These are phyloP conservation scores for Cantharis rufa DNA, from an alignment of 2,888 invertebrate genomes.

Conservation along the genomic window DNA sequence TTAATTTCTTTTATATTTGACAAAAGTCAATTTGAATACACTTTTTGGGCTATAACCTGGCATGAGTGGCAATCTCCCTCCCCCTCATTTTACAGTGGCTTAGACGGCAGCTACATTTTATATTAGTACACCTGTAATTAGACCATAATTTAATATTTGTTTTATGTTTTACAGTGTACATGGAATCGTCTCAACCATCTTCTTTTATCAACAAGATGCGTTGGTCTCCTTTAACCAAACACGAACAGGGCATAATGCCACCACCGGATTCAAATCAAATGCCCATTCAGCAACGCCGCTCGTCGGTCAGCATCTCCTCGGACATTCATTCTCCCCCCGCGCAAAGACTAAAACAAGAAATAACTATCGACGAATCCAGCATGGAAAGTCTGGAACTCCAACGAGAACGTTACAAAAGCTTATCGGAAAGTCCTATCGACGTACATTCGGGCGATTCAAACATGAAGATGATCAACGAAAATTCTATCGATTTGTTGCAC, in stretches of 20 bases:
- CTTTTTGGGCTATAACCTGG: constrained; percentile 35
- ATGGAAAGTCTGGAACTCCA: constrained; percentile 49
- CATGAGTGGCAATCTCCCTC: constrained; percentile 52
- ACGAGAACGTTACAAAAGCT: constrained; percentile 47
- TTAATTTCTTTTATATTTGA: neutral
- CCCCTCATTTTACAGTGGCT: constrained; percentile 55
- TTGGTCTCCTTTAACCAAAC: constrained; percentile 55
- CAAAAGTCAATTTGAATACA: neutral
- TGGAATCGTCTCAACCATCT: constrained; percentile 40
- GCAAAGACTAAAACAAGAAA: constrained; percentile 66
- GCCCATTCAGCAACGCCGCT: constrained; percentile 66
- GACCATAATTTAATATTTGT: constrained; percentile 46
- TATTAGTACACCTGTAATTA: constrained; percentile 33
- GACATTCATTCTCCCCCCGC: constrained; percentile 62
- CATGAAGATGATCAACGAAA: constrained; percentile 57
- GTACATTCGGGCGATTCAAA: constrained; percentile 54
- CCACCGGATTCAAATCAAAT: constrained; percentile 66
- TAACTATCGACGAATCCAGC: constrained; percentile 70
- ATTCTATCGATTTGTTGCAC: constrained; percentile 58
- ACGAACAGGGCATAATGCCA: constrained; percentile 69
- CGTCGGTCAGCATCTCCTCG: constrained; percentile 62
- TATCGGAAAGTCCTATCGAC: constrained; percentile 56
- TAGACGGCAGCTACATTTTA: constrained; percentile 51
- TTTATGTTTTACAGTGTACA: constrained; percentile 52
- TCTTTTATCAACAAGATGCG: constrained; percentile 46